phyloP scores from a whole-genome alignment of 2,888 invertebrate genomes.

The Stenoptilia bipunctidactyla region DNA sequence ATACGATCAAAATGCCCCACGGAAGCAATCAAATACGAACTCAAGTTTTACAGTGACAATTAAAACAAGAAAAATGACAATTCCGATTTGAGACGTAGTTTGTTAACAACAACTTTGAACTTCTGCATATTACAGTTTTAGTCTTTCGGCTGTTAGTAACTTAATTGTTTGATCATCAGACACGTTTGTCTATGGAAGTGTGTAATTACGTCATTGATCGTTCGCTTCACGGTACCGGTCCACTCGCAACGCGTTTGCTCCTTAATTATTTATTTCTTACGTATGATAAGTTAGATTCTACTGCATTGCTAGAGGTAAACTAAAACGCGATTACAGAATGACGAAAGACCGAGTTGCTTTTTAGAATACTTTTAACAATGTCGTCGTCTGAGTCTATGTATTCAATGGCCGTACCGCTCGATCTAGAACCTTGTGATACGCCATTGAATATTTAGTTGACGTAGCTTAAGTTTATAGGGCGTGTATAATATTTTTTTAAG shows the following conservation, averaged over 20 bases:
- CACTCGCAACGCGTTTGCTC: conserved; percentile 8
- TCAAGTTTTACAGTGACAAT: too few species aligned
- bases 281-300: conserved; percentile 5
- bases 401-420: background rate
- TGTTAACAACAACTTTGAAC: too few species aligned
- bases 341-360: background rate
- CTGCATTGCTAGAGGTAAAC: conserved; percentile 3
- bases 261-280: conserved; percentile 10
- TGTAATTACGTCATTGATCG: conserved; percentile 12
- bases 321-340: background rate
- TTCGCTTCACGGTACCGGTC: conserved; percentile 13
- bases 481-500: background rate
- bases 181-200: conserved; percentile 34
- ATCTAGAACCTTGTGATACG: too few species aligned
- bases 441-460: conserved; percentile 1
- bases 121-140: too few species aligned
- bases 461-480: background rate
- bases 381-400: too few species aligned
- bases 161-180: too few species aligned
- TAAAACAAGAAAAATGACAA: too few species aligned
- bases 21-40: too few species aligned
- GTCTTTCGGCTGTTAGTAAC: too few species aligned
- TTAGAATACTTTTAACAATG: background rate
- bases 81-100: too few species aligned
- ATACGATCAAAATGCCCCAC: background rate